phyloP scores from a whole-genome alignment of 1,140 invertebrate genomes.

The Luehdorfia chinensis region DNA sequence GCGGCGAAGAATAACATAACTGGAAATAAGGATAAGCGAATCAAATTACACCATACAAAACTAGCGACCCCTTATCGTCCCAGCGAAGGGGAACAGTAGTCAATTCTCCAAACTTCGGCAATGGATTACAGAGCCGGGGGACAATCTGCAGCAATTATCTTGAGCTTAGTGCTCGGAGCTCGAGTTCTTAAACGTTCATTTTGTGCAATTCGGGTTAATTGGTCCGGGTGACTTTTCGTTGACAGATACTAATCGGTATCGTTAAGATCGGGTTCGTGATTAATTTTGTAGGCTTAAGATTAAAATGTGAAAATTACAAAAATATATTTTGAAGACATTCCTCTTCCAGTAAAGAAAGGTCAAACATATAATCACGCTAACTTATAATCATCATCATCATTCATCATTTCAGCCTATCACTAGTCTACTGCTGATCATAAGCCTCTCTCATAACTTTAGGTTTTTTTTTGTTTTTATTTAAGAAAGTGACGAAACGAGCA shows the following conservation, averaged over 20 bases:
- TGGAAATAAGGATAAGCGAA: too few species aligned
- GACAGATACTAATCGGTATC: conserved; percentile 16
- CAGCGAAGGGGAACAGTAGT: conserved; percentile 36
- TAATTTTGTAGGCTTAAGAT: conserved; percentile 9
- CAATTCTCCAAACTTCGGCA: conserved; percentile 43
- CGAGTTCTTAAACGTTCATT: conserved; percentile 18
- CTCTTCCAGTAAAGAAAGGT: too few species aligned
- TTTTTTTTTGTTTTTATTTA: too few species aligned
- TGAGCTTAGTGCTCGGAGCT: conserved; percentile 25
- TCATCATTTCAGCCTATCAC: too few species aligned
- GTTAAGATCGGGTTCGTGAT: conserved; percentile 5
- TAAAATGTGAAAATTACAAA: too few species aligned
- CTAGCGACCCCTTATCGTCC: conserved; percentile 1
- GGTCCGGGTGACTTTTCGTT: conserved; percentile 21
- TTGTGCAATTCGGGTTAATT: conserved; percentile 29
- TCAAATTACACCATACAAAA: background rate
- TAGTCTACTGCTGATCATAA: too few species aligned
- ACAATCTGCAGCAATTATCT: conserved; percentile 47
- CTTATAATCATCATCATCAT: too few species aligned
- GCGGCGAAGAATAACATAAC: too few species aligned
- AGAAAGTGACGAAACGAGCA: too few species aligned
- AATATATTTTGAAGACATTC: too few species aligned
- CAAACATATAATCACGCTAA: too few species aligned
- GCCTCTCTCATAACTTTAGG: too few species aligned
- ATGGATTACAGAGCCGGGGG: conserved; percentile 24